phyloP scores from a whole-genome alignment of 2,113 vertebrate species.

The Platichthys flesus region DNA sequence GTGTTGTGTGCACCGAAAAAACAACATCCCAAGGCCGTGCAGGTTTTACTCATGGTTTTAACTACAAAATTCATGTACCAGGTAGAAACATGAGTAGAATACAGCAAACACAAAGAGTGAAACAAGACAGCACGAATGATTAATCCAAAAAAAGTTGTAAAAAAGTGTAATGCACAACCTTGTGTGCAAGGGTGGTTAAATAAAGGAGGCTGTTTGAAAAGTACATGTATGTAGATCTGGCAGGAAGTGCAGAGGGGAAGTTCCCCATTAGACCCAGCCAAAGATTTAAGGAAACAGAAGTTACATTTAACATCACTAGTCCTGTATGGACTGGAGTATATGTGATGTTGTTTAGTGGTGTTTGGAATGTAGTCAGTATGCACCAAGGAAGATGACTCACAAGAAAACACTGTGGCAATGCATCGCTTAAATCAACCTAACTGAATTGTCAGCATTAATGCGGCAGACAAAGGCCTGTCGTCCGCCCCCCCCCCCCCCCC shows the following conservation, averaged over 20 bases:
- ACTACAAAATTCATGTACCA: not conserved
- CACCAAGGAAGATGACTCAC: slow-evolving; percentile 6
- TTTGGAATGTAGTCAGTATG: not conserved
- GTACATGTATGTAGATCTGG: slow-evolving; percentile 17
- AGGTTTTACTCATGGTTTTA: not conserved
- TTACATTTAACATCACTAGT: not conserved
- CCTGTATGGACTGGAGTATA: not conserved
- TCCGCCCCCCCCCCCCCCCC: too few relatives aligned
- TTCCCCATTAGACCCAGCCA: slow-evolving; percentile 23
- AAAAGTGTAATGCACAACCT: not conserved
- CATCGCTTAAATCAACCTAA: too few relatives aligned
- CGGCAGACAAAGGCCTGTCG: not conserved
- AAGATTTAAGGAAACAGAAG: slow-evolving; percentile 15
- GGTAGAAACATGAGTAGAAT: not conserved
- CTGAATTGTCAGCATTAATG: too few relatives aligned
- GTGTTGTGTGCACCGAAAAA: too few relatives aligned
- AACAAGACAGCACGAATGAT: not conserved
- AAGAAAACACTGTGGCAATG: not conserved
- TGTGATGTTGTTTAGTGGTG: not conserved
- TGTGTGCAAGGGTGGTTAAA: not conserved
- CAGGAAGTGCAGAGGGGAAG: slow-evolving; percentile 42
- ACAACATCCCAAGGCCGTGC: too few relatives aligned
- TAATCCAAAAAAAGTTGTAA: too few relatives aligned
- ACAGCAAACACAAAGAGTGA: not conserved
- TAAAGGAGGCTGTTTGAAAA: slow-evolving; percentile 19